Conservation (phyloP, 2,797 vertebrate species). For the Epinephelus coioides region DNA sequence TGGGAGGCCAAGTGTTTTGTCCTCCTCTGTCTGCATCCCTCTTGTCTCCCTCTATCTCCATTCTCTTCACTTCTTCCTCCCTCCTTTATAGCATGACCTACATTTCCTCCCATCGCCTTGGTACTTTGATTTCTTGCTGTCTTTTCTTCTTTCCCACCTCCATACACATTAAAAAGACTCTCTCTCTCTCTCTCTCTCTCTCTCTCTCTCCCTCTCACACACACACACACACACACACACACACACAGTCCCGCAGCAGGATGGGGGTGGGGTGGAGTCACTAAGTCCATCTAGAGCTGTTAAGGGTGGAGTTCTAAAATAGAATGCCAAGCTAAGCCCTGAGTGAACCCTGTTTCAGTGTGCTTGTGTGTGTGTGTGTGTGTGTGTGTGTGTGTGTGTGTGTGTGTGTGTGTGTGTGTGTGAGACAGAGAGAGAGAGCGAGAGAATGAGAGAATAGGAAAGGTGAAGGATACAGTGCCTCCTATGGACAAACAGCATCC, state of each 20-base stretch:
- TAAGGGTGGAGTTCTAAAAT: constrained; percentile 75
- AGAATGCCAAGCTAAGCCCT: constrained; percentile 69
- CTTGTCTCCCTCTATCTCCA: constrained; percentile 20
- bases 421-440: neutral
- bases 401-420: constrained; percentile 13
- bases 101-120: constrained; percentile 52
- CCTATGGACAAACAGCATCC: constrained; percentile 34
- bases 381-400: constrained; percentile 15
- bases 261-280: constrained; percentile 61
- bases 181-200: too few species aligned
- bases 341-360: constrained; percentile 69
- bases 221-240: constrained; percentile 1
- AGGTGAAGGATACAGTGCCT: constrained; percentile 53
- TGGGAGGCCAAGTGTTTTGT: constrained; percentile 39
- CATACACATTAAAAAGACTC: constrained; percentile 18
- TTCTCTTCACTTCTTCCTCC: constrained; percentile 32
- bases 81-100: constrained; percentile 64
- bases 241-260: constrained; percentile 28
- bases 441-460: neutral
- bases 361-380: neutral
- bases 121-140: constrained; percentile 30
- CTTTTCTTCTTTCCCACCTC: constrained; percentile 36
- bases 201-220: neutral
- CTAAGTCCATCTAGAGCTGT: constrained; percentile 65
- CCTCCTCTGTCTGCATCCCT: constrained; percentile 25